These are phyloP conservation scores for Brotula barbata DNA, from an alignment of 2,797 vertebrate genomes.

Conservation along the genomic window DNA sequence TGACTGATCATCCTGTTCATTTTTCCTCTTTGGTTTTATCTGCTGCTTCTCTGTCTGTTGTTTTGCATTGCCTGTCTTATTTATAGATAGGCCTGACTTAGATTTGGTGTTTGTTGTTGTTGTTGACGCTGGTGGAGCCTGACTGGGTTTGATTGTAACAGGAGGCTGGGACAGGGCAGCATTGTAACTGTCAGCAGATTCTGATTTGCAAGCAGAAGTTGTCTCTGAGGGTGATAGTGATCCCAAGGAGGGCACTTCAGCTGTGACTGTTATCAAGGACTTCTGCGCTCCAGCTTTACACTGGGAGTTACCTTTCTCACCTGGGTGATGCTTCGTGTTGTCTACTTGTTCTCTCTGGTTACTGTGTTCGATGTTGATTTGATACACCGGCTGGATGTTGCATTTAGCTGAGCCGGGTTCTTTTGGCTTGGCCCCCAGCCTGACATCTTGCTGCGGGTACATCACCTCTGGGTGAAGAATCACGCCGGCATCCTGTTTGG, in stretches of 20 bases:
- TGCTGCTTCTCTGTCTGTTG: slow-evolving; percentile 35
- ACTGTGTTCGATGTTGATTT: slow-evolving; percentile 73
- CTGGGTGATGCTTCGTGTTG: slow-evolving; percentile 20
- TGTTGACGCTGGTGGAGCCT: slow-evolving; percentile 32
- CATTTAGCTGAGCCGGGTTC: slow-evolving; percentile 54
- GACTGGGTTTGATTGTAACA: slow-evolving; percentile 37
- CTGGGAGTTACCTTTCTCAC: slow-evolving; percentile 30
- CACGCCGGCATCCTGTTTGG: slow-evolving; percentile 42
- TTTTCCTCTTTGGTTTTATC: slow-evolving; percentile 55
- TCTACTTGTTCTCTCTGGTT: slow-evolving; percentile 55
- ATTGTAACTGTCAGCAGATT: slow-evolving; percentile 59
- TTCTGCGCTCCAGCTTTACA: slow-evolving; percentile 30
- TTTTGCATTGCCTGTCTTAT: slow-evolving; percentile 34
- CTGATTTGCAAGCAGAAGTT: slow-evolving; percentile 26
- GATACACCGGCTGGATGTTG: slow-evolving; percentile 76
- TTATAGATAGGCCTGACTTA: slow-evolving; percentile 36
- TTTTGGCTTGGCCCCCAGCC: slow-evolving; percentile 67
- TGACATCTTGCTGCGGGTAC: slow-evolving; percentile 51
- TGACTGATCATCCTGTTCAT: slow-evolving; percentile 65
- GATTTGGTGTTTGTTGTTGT: slow-evolving; percentile 41
- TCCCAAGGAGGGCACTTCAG: slow-evolving; percentile 55
- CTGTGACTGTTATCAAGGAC: slow-evolving; percentile 38
- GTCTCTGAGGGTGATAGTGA: slow-evolving; percentile 50
- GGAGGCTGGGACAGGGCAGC: slow-evolving; percentile 49
- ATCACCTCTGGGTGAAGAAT: slow-evolving; percentile 46